Evolutionary conservation across 2,113 vertebrate genomes (phyloP), one percentile per base, ranked within the genome.

Genomic region (Anoplopoma fimbria): DNA sequence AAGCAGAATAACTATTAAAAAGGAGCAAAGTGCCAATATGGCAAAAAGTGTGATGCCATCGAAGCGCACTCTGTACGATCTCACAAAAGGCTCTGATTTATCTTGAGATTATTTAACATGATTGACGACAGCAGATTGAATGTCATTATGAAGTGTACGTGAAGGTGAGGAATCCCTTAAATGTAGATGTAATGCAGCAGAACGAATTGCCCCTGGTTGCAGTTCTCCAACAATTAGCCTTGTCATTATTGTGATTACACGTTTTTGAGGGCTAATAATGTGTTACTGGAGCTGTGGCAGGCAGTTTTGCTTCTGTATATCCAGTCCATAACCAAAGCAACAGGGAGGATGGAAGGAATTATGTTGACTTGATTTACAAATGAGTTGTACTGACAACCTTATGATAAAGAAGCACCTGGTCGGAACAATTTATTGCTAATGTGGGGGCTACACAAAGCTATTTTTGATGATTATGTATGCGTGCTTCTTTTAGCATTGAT

Each of bases 161-260:
- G 34, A 61, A 64, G 17, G 68, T 34, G 47, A 33, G 10, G 42
- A 45, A 55, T 70, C 14, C 36, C n/a, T 4, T 9, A 33, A 61
- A n/a, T 29, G 23, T 9, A 62, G 31, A 49, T 64, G 63, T 62
- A 55, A 69, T 62, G 33, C 73, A 31, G 29, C 29, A 49, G 21
- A 88, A 74, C 65, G 79, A 82, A 84, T 34, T 72, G 49, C 21
- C 69, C 57, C 29, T 83, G 42, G 62, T 33, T 69, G 55, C 76
- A 83, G 49, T 19, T 45, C 31, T 88, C 40, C 36, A 63, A 71
- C 67, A 82, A 90, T 82, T 78, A 73, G 71, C 80, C 64, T 49
- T 80, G 36, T 80, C 33, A 73, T 80, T 77, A 79, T 42, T 71
- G 31, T 87, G 67, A 92, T 91, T 67, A 76, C 77, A 89, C 6